phyloP scores from a whole-genome alignment of 2,113 vertebrate species.

The Catagonus wagneri region DNA sequence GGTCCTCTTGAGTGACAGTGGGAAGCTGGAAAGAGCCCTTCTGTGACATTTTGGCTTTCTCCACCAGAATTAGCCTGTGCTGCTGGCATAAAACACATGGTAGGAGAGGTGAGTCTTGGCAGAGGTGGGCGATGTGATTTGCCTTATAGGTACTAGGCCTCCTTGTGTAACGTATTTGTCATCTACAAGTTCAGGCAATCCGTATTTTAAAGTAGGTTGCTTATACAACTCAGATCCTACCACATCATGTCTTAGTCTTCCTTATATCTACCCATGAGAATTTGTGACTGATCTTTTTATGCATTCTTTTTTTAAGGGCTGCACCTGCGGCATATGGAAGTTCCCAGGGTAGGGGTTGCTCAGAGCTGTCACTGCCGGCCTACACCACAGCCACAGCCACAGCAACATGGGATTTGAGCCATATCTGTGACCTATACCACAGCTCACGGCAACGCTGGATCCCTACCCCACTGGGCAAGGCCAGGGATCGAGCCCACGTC shows the following conservation, averaged over 20 bases:
- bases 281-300: not conserved
- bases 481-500: no score
- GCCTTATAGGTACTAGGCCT: not conserved
- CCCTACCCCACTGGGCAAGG: no score
- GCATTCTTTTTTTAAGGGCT: not conserved
- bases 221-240: not conserved
- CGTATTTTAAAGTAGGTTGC: not conserved
- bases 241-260: not conserved
- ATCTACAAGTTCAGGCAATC: not conserved
- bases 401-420: no score
- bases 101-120: not conserved
- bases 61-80: not conserved
- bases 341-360: no score
- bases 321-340: no score
- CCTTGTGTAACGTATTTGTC: not conserved
- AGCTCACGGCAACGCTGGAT: no score
- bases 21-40: constrained; percentile 26
- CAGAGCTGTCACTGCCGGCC: no score
- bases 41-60: constrained; percentile 29
- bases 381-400: no score
- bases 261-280: not conserved
- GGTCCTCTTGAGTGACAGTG: not conserved
- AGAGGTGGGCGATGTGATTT: not conserved
- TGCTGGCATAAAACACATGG: not conserved
- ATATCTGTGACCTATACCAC: no score